Evolutionary conservation across 2,797 vertebrate genomes (phyloP), one percentile per base, ranked within the genome.

Genomic region (Streptopelia turtur): DNA sequence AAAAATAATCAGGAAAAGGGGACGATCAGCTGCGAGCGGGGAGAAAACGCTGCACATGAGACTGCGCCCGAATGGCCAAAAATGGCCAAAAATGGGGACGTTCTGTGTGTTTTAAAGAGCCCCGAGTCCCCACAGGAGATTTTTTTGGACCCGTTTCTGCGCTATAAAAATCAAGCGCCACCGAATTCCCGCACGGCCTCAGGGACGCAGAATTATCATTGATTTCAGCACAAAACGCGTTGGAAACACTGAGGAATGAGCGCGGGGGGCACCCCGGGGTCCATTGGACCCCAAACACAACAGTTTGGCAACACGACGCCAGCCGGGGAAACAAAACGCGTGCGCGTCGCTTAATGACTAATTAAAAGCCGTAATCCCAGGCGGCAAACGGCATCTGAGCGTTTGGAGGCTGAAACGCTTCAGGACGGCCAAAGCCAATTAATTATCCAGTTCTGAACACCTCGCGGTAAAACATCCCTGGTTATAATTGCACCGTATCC

Each of bases 91-190:
- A 20, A 28, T 18, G 18, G 59, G 22, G 13, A 50, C 63, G 60
- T 10, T 35, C 43, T 14, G 3, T 0, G 30, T 7, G 2, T 11
- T 45, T 31, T 16, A 7, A 35, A 57, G 11, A 4, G 5, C 43
- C 35, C 47, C 69, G 39, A 69, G 25, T 4, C 20, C 24, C 39
- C 64, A 49, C 14, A 10, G 7, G 30, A 71, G 75, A 43, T 24
- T 17, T 52, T 52, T 37, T 50, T 25, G 15, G 59, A 88, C 64
- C 69, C 22, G 9, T 63, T 92, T 81, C 28, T 57, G 18, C 4
- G 13, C 74, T 22, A 3, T 7, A 18, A 28, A 76, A 57, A 47
- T 14, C 23, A 68, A 0, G 21, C 11, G 12, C 12, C 89, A 5
- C 18, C 28, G 27, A n/a, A 71, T n/a, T 24, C 57, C 4, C 33